These are phyloP conservation scores for Chloroclysta siterata DNA, from an alignment of 2,888 invertebrate genomes.

Conservation along the genomic window DNA sequence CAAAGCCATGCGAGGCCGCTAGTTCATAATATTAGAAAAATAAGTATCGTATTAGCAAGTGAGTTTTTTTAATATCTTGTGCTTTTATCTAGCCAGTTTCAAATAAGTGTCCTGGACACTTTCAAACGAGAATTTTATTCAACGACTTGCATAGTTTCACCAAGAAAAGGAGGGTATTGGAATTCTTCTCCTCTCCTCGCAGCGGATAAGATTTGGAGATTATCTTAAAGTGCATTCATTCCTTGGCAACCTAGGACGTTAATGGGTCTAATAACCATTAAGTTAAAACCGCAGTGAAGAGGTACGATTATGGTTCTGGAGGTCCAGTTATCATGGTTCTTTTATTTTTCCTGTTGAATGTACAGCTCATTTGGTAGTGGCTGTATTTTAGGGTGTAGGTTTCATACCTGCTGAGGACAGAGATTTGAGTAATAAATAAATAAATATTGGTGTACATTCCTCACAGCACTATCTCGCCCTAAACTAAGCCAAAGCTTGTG, in stretches of 20 bases:
- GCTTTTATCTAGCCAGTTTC: slow-evolving; percentile 15
- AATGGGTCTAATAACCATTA: slow-evolving; percentile 29
- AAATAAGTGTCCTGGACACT: slow-evolving; percentile 38
- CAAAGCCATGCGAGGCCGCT: too few species aligned
- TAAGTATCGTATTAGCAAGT: too few species aligned
- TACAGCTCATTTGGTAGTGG: too few species aligned
- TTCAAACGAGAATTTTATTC: slow-evolving; percentile 54
- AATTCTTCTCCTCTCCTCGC: slow-evolving; percentile 40
- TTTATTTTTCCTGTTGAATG: neutral
- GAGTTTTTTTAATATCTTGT: neutral
- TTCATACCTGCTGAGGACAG: too few species aligned
- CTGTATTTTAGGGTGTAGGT: too few species aligned
- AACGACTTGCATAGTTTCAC: slow-evolving; percentile 49
- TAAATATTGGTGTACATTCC: too few species aligned
- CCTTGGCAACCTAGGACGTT: slow-evolving; percentile 17
- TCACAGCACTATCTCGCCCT: too few species aligned
- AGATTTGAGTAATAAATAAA: too few species aligned
- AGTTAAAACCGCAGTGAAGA: slow-evolving; percentile 7
- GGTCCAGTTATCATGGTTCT: slow-evolving; percentile 6
- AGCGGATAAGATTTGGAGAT: slow-evolving; percentile 27
- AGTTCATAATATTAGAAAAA: too few species aligned
- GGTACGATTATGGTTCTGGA: slow-evolving; percentile 7
- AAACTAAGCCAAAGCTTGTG: too few species aligned
- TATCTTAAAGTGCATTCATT: slow-evolving; percentile 22
- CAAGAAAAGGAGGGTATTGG: slow-evolving; percentile 42